These are phyloP conservation scores for Carapus acus DNA, from an alignment of 2,797 vertebrate genomes.

Conservation along the genomic window DNA sequence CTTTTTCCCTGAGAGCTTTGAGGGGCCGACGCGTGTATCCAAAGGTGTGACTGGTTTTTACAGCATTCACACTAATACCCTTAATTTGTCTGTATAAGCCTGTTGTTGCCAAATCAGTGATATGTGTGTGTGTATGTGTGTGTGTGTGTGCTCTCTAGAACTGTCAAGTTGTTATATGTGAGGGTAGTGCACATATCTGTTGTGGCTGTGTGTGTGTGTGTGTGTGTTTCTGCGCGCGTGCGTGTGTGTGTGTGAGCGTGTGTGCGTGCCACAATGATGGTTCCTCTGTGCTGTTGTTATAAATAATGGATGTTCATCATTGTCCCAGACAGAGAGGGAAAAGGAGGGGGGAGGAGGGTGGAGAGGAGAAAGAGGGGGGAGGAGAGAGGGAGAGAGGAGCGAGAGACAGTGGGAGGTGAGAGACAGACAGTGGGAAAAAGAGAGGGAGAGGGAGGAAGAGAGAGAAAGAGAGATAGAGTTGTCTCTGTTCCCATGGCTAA, in stretches of 20 bases:
- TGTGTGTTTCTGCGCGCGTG: constrained; percentile 21
- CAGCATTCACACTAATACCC: constrained; percentile 60
- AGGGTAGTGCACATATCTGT: constrained; percentile 12
- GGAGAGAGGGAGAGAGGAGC: constrained; percentile 10
- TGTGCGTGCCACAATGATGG: constrained; percentile 6
- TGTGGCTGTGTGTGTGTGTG: constrained; percentile 25
- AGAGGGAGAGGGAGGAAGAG: not conserved
- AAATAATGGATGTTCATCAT: constrained; percentile 49
- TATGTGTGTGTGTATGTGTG: constrained; percentile 56
- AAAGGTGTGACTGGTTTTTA: constrained; percentile 64
- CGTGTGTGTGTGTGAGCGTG: constrained; percentile 26
- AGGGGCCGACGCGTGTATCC: constrained; percentile 54
- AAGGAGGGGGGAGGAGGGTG: constrained; percentile 14
- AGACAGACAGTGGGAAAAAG: not conserved
- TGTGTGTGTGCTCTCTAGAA: no score
- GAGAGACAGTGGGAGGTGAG: no score
- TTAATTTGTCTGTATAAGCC: constrained; percentile 66
- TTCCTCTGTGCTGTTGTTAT: constrained; percentile 34
- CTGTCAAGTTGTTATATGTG: constrained; percentile 44
- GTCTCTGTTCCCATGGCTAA: constrained; percentile 39
- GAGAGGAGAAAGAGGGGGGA: not conserved
- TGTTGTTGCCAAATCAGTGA: constrained; percentile 53
- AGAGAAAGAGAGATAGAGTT: not conserved
- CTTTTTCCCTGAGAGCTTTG: constrained; percentile 36
- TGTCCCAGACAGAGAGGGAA: not conserved